These are phyloP conservation scores for Drosophila nasuta DNA, from an alignment of 1,140 invertebrate genomes.

Conservation along the genomic window DNA sequence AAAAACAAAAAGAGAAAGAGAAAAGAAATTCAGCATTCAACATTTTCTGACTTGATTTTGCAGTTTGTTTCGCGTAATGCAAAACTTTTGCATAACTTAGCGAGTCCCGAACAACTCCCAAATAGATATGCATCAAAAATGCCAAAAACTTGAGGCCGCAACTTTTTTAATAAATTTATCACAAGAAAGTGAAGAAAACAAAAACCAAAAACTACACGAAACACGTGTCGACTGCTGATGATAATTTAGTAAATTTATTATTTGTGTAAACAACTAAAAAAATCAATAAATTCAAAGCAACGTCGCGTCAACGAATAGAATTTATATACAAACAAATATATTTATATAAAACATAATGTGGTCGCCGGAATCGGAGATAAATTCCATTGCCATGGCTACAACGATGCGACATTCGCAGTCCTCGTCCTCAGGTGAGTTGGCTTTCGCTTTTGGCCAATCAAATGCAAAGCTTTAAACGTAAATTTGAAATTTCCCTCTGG, in stretches of 20 bases:
- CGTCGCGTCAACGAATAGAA: conserved; percentile 20
- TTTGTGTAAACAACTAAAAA: conserved; percentile 30
- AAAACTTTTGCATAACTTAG: conserved; percentile 56
- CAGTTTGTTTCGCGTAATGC: conserved; percentile 33
- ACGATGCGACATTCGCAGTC: conserved; percentile 84
- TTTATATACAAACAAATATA: conserved; percentile 5
- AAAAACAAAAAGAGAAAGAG: too few species aligned
- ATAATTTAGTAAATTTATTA: conserved; percentile 51
- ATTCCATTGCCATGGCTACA: conserved; percentile 85
- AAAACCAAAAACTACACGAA: conserved; percentile 22
- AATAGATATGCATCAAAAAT: conserved; percentile 67
- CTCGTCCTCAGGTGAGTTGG: conserved; percentile 84
- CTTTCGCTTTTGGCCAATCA: conserved; percentile 35
- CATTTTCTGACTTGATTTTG: conserved; percentile 41
- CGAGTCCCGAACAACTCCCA: conserved; percentile 15
- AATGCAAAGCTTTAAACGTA: conserved; percentile 25
- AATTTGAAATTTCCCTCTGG: conserved; percentile 17
- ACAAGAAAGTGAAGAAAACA: conserved; percentile 17
- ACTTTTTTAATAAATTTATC: conserved; percentile 71
- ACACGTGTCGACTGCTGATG: conserved; percentile 20
- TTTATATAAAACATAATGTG: conserved; percentile 58
- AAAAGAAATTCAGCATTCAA: background rate
- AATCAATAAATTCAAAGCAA: conserved; percentile 23
- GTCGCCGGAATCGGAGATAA: conserved; percentile 85
- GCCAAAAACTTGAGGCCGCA: conserved; percentile 59